phyloP scores from a whole-genome alignment of 2,113 vertebrate genomes.

The Semnornis frantzii region DNA sequence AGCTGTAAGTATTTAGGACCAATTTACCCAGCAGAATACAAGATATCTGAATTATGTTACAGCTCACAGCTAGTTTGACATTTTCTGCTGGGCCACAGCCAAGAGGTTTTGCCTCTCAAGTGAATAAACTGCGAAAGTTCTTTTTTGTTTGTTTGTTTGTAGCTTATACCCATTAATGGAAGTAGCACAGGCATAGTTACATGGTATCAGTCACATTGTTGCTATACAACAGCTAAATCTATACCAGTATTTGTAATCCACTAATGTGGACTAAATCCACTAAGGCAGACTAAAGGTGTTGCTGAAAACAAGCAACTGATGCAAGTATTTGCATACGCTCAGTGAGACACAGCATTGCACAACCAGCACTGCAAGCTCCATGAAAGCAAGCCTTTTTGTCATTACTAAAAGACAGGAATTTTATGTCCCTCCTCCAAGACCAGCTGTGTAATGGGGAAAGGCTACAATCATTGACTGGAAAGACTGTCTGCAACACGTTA shows the following conservation, averaged over 20 bases:
- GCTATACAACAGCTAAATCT: not conserved
- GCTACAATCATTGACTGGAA: not conserved
- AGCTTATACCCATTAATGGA: not conserved
- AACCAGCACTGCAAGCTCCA: not conserved
- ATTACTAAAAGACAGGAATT: not conserved
- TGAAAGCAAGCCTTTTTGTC: not conserved
- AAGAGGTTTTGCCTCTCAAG: not conserved
- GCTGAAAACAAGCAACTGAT: slow-evolving; percentile 7
- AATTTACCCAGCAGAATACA: not conserved
- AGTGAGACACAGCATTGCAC: not conserved
- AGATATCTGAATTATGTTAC: not conserved
- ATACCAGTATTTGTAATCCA: not conserved
- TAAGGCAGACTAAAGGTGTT: not conserved
- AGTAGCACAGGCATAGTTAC: not conserved
- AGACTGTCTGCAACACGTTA: not conserved
- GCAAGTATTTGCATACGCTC: not conserved
- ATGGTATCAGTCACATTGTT: not conserved
- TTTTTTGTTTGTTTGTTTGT: not conserved
- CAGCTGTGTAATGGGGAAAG: not conserved
- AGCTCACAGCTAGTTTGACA: not conserved
- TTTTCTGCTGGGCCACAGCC: not conserved
- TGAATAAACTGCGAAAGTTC: not conserved
- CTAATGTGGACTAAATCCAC: not conserved
- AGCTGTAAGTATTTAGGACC: not conserved
- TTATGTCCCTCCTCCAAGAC: not conserved